Evolutionary conservation across 2,797 vertebrate species (phyloP), one percentile per base, ranked within the genome.

Genomic region (Ammospiza maritima): DNA sequence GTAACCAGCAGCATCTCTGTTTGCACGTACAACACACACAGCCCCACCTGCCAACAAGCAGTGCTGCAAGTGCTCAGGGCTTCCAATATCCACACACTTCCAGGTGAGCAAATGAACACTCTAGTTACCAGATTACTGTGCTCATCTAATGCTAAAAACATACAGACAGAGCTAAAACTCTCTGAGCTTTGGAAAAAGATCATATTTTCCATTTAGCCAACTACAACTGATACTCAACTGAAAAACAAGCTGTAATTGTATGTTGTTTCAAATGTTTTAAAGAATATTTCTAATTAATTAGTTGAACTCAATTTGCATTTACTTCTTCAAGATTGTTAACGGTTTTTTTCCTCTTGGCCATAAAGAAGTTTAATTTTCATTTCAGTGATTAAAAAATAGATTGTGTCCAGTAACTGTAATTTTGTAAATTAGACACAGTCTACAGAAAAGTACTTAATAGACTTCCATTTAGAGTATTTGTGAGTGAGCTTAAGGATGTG

Each of bases 11-110:
- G 60, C 7, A 16, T 23, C 48, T 67, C 2, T 38, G 14, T 62
- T 38, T 66, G 32, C n/a, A 78, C 34, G 9, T 6, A 18, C 44
- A 54, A 32, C 54, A 16, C 27, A 22, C 29, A 27, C 8, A 50
- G 50, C 29, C 44, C 88, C 2, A 3, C 51, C 60, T 51, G 40
- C 54, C 38, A 62, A 13, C 17, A 21, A 0, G 1, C 5, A 45
- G 36, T 25, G 7, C 54, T 87, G 15, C 44, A 53, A 53, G 13
- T 62, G 38, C 66, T 73, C 48, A 76, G 60, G n/a, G 42, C 25
- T 87, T 85, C 61, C 81, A 53, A 42, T 9, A 27, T 0, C n/a
- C 70, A 48, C 61, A 42, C 32, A 0, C n/a, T 72, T 32, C 48
- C 72, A 91, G 76, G 44, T 75, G 40, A 50, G 57, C 16, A 57